Conservation (phyloP, 2,888 invertebrate genomes). For the Globia sparganii region DNA sequence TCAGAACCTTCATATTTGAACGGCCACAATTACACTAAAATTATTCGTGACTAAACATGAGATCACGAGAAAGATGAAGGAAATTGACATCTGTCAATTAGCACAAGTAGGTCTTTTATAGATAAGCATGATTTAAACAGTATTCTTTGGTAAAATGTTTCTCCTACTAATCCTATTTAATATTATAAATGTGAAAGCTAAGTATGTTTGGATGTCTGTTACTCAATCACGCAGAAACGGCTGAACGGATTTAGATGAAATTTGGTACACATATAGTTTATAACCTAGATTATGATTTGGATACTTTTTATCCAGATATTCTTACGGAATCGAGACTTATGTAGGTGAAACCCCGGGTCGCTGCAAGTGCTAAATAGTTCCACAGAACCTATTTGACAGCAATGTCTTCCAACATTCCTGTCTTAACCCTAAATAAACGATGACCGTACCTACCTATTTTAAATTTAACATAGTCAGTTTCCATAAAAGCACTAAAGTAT, state of each 20-base stretch:
- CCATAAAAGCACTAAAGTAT: constrained; percentile 9
- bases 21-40: neutral
- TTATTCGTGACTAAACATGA: neutral
- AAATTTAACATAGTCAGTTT: constrained; percentile 10
- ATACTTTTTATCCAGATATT: neutral
- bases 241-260: neutral
- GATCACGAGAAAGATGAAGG: neutral
- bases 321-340: neutral
- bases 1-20: neutral
- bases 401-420: neutral
- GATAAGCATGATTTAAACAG: neutral
- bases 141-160: neutral
- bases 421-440: constrained; percentile 13
- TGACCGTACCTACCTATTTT: neutral
- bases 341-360: neutral
- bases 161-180: too few relatives aligned
- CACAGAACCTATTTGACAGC: neutral
- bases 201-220: neutral
- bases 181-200: neutral
- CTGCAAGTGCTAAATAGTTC: neutral
- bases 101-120: neutral
- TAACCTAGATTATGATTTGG: neutral
- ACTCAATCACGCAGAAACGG: neutral
- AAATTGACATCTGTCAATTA: constrained; percentile 40
- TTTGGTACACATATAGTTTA: neutral